These are phyloP conservation scores for Ivindomyrus marchei DNA, from an alignment of 2,113 vertebrate genomes.

Conservation along the genomic window DNA sequence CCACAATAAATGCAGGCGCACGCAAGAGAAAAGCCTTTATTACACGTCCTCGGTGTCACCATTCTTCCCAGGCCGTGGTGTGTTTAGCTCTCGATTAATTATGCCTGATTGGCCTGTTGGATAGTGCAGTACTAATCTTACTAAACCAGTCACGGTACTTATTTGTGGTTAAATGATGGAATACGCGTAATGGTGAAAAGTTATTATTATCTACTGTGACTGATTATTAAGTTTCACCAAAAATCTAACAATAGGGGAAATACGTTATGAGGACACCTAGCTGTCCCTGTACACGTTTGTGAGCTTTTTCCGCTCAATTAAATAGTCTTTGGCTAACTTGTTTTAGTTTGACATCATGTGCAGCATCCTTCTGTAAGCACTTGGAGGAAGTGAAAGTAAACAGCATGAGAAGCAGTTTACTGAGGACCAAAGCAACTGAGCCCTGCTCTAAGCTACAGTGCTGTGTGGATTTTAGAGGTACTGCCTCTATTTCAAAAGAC, in stretches of 20 bases:
- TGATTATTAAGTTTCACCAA: not conserved
- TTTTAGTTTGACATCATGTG: not conserved
- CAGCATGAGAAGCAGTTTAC: not conserved
- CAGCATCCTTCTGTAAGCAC: not conserved
- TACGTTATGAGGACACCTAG: not conserved
- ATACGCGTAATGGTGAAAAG: not conserved
- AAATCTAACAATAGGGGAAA: not conserved
- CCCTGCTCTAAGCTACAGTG: not conserved
- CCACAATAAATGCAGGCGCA: not conserved
- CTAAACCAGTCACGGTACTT: not conserved
- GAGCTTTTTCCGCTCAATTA: not conserved
- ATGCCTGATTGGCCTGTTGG: not conserved
- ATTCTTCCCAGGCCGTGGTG: not conserved
- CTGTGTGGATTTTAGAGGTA: not conserved
- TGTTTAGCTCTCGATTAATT: not conserved
- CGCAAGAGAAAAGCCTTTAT: not conserved
- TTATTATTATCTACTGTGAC: not conserved
- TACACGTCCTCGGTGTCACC: not conserved
- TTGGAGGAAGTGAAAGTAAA: not conserved
- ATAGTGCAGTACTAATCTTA: not conserved
- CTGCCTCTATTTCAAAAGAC: not conserved
- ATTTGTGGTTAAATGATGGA: not conserved
- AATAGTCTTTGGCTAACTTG: not conserved
- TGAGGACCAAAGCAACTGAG: not conserved
- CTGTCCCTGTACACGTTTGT: not conserved